Conservation (phyloP, 2,113 vertebrate genomes). For the Desmodus rotundus region DNA sequence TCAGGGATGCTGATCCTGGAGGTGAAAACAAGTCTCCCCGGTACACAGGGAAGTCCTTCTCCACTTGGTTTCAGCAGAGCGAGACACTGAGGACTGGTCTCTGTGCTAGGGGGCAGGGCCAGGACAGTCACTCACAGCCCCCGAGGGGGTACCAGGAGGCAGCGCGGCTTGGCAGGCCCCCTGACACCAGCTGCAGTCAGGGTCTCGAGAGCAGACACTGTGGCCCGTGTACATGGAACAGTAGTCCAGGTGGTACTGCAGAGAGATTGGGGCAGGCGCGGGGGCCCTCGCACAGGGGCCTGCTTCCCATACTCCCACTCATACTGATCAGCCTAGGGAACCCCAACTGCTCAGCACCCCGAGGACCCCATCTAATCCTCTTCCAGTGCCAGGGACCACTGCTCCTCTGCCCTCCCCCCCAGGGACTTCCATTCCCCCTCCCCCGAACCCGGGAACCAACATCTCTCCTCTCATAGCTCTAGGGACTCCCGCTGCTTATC, state of each 20-base stretch:
- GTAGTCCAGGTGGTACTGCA: constrained; percentile 82
- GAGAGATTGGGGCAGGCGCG: background rate
- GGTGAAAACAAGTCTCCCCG: background rate
- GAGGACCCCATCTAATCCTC: background rate
- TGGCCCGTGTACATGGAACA: constrained; percentile 91
- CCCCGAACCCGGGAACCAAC: background rate
- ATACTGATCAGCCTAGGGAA: background rate
- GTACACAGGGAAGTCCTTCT: background rate
- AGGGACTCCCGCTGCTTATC: background rate
- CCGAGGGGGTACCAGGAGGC: constrained; percentile 75
- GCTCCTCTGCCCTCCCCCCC: background rate
- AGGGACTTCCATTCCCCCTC: background rate
- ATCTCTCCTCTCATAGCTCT: background rate
- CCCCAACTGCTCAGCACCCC: background rate
- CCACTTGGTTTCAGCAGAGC: background rate
- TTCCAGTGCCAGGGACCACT: background rate
- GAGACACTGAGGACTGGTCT: background rate
- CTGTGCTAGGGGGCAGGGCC: background rate
- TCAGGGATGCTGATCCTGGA: background rate
- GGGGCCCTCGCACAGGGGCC: background rate
- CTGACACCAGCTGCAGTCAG: constrained; percentile 93
- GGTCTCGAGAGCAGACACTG: constrained; percentile 89
- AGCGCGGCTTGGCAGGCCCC: constrained; percentile 89
- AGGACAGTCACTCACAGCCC: constrained; percentile 62
- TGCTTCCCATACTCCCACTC: accelerated